Evolutionary conservation across 2,888 invertebrate genomes (phyloP), one percentile per base, ranked within the genome.

Genomic region (Acrocyrtus sp.): DNA sequence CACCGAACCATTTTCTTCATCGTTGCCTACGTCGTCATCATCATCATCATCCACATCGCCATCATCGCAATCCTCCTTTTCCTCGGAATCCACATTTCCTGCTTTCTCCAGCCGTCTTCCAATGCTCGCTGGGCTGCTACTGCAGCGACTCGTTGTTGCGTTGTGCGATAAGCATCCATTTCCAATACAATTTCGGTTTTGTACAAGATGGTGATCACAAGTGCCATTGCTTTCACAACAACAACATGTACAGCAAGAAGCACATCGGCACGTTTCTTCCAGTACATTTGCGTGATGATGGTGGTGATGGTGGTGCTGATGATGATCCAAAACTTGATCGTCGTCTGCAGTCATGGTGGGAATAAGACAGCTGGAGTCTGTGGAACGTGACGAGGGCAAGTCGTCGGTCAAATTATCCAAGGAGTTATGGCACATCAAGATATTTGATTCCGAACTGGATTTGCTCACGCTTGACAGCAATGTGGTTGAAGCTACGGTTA

Each of bases 381-480:
- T 80, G 39, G 78, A 78, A 48, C 78, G 72, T n/a, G 78, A 78
- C 26, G 77, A 75, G 39, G 76, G 76, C 54, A 80, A 65, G 58
- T 80, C 80, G 50, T 80, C 77, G 24, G 78, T 69, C 61, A 80
- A 72, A 58, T 80, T 77, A 60, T 78, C 80, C 27, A 80, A 68
- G 21, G 78, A 79, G 70, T 80, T 80, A 74, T 80, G 80, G 75
- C 80, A 80, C 77, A 80, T 78, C 45, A 79, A 75, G 72, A 80
- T 80, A 68, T 80, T 80, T 12, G 79, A 79, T 62, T 80, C 80
- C 21, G 80, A 80, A 34, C 80, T 80, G 24, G 80, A 80, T 72
- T 80, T 80, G 66, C 77, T 78, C 41, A 77, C 75, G 50, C 54
- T 65, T 60, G 65, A 51, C 34, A 72, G 53, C 26, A 65, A 53